A percentile compares a stretch with the other conserved stretches of the same genome.
Conservation (phyloP, 2,797 vertebrate species). For the Melanotaenia pygmaea region DNA sequence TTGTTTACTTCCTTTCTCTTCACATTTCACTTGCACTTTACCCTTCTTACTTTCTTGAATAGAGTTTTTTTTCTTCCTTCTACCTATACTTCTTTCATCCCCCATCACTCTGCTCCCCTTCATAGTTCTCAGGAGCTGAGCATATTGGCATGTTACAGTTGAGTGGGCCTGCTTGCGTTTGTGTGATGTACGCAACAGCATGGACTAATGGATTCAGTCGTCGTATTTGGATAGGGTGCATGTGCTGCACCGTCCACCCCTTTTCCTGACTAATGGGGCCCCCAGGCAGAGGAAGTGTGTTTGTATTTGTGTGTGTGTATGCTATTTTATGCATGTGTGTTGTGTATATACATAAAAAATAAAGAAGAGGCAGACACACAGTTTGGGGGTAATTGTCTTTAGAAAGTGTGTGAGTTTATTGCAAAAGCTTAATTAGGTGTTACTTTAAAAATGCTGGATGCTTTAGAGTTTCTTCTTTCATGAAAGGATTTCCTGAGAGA, state of each 20-base stretch:
- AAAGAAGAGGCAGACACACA: conserved; percentile 16
- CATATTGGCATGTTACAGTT: conserved; percentile 88
- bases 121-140: conserved; percentile 71
- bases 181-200: conserved; percentile 82
- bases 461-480: conserved; percentile 27
- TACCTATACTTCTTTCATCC: conserved; percentile 20
- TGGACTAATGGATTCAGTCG: conserved; percentile 88
- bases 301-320: conserved; percentile 34
- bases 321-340: too few species aligned
- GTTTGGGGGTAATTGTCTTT: conserved; percentile 45
- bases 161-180: conserved; percentile 80
- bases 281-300: conserved; percentile 66
- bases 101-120: conserved; percentile 41
- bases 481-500: conserved; percentile 42
- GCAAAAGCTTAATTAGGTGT: conserved; percentile 22
- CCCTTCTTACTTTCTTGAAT: conserved; percentile 9
- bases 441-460: conserved; percentile 21
- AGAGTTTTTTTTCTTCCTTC: conserved; percentile 11
- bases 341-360: conserved; percentile 11
- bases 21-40: conserved; percentile 11
- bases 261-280: conserved; percentile 87
- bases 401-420: neutral
- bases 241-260: conserved; percentile 74
- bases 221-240: conserved; percentile 77
- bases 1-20: conserved; percentile 22